These are phyloP conservation scores for Fregetta grallaria DNA, from an alignment of 2,113 vertebrate species.

Conservation along the genomic window DNA sequence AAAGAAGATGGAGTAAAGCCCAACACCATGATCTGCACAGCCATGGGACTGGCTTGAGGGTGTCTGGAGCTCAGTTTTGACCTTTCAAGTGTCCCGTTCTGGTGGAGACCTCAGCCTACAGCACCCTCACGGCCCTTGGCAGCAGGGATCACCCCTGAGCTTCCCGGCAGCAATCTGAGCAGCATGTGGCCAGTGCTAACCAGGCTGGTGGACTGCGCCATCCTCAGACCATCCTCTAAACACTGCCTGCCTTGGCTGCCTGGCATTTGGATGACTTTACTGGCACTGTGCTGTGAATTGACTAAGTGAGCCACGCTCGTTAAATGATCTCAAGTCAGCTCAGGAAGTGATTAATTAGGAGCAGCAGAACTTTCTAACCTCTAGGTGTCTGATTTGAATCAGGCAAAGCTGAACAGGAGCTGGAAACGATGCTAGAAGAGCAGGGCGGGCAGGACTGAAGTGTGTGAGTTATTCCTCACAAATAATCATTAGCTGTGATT, in stretches of 20 bases:
- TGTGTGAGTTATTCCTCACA: background rate
- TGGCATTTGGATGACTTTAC: background rate
- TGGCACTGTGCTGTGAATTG: background rate
- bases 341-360: background rate
- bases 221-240: background rate
- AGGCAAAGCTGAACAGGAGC: background rate
- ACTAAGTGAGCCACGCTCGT: background rate
- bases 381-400: background rate
- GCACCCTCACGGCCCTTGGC: fast-evolving
- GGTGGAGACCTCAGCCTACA: background rate
- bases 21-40: background rate
- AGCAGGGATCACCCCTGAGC: background rate
- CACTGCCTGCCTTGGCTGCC: background rate
- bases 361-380: background rate
- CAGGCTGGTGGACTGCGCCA: background rate
- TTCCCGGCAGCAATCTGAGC: fast-evolving
- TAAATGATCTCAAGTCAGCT: background rate
- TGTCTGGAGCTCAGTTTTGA: background rate
- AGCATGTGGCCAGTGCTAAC: background rate
- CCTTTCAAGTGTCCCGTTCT: background rate
- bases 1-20: background rate
- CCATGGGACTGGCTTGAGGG: background rate
- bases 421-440: background rate
- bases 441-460: fast-evolving
- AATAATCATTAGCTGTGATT: background rate